phyloP scores from a whole-genome alignment of 2,797 vertebrate species.

The Gorsachius magnificus region DNA sequence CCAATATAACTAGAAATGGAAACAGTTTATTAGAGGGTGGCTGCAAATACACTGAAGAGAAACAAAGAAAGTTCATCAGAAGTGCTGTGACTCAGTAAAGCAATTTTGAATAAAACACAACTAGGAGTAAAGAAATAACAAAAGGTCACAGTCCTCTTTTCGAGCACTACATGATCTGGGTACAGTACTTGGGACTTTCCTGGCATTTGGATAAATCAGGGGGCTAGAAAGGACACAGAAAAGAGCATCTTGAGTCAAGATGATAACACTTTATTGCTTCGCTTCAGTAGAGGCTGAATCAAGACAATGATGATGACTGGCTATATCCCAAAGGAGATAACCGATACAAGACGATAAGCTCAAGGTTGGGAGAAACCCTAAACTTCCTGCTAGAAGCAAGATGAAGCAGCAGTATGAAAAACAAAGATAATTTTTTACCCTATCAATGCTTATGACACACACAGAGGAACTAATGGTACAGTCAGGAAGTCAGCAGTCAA shows the following conservation, averaged over 20 bases:
- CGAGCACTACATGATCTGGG: neutral
- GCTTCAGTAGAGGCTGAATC: neutral
- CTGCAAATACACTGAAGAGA: neutral
- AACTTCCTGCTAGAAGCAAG: neutral
- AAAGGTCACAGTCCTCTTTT: neutral
- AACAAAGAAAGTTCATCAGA: neutral
- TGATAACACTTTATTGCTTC: neutral
- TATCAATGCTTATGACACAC: neutral
- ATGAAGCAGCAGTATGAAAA: neutral
- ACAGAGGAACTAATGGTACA: neutral
- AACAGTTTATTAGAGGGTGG: neutral
- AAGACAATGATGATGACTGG: neutral
- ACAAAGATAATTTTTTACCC: neutral
- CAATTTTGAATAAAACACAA: neutral
- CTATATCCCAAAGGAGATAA: neutral
- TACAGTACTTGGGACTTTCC: neutral
- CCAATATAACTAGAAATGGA: neutral
- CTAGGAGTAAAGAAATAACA: neutral
- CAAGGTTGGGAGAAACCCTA: neutral
- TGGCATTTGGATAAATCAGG: neutral
- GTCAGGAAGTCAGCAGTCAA: conserved; percentile 3
- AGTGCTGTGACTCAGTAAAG: neutral
- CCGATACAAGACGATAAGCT: neutral
- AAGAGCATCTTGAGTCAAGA: neutral
- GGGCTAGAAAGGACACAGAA: neutral